Conservation (phyloP, 2,113 vertebrate genomes). For the human (Homo sapiens) region DNA sequence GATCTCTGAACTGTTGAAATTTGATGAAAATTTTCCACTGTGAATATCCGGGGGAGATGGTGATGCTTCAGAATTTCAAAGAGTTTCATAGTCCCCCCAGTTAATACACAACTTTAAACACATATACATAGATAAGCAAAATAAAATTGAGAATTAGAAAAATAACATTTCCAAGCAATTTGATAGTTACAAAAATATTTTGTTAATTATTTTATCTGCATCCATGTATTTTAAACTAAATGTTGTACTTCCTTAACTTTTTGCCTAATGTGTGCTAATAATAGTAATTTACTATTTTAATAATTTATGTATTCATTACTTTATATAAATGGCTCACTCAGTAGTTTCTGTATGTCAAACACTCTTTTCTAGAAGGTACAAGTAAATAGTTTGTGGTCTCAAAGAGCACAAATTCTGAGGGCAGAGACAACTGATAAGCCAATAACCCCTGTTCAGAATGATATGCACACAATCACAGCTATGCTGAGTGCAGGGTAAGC, state of each 20-base stretch:
- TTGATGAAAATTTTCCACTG: background rate
- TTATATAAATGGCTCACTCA: background rate
- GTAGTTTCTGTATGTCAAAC: background rate
- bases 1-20: background rate
- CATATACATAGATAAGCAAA: background rate
- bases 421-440: too few relatives aligned
- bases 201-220: background rate
- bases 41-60: background rate
- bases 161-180: background rate
- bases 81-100: background rate
- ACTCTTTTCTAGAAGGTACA: background rate
- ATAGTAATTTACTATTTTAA: background rate
- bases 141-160: background rate
- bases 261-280: background rate
- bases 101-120: background rate
- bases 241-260: background rate
- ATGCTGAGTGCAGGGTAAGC: background rate
- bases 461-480: background rate
- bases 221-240: background rate
- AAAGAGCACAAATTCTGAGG: background rate
- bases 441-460: too few relatives aligned
- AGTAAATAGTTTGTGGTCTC: background rate
- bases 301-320: background rate
- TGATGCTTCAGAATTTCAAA: background rate
- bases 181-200: background rate